Base-by-base conservation (phyloP, 2,888 invertebrate genomes). In the Archips crataeganus region DNA sequence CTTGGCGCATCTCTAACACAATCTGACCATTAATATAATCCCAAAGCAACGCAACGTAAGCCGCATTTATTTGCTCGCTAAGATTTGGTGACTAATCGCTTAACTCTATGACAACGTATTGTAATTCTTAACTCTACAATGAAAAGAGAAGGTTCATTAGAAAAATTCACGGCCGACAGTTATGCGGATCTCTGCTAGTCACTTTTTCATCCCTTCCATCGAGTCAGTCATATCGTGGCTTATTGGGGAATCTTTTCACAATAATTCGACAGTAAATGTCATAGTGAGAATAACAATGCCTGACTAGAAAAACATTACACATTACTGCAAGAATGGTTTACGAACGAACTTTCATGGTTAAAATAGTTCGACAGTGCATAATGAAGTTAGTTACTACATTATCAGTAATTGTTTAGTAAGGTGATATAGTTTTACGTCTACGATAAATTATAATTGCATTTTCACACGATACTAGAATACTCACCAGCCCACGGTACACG, bases 401-500 rank as follows among this genome's bases (percentile, higher is more conserved):
- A 8, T n/a, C 15, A 51, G 49, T 51, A 51, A 4, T 11, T 49
- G 11, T 49, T 49, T 36, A 36, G 51, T 15, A 1, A 9, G 1
- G 15, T 15, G 51, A 4, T n/a, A 5, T n/a, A 51, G n/a, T 51
- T 51, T 51, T 51, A 51, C 15, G 49, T 49, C 49, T 1, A 49
- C 49, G 47, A 2, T 11, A 11, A 10, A 49, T n/a, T 49, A n/a
- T 49, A 6, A 49, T 49, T 49, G n/a, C 49, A 49, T 23, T 42
- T 39, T 42, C 11, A 32, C 62, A 23, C n/a, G 47, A 23, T 34
- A 34, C 34, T 34, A 64, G 47, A 64, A 63, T 10, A 63, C 3
- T 34, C 49, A 45, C 11, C 62, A 23, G 15, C 42, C 63, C 34
- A 63, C 47, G 13, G 10, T 11, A 64, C 63, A 66, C 65, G 49